A percentile compares a stretch with the other conserved stretches of the same genome.
These are phyloP conservation scores for Gadus chalcogrammus DNA, from an alignment of 2,113 vertebrate species.

Conservation along the genomic window DNA sequence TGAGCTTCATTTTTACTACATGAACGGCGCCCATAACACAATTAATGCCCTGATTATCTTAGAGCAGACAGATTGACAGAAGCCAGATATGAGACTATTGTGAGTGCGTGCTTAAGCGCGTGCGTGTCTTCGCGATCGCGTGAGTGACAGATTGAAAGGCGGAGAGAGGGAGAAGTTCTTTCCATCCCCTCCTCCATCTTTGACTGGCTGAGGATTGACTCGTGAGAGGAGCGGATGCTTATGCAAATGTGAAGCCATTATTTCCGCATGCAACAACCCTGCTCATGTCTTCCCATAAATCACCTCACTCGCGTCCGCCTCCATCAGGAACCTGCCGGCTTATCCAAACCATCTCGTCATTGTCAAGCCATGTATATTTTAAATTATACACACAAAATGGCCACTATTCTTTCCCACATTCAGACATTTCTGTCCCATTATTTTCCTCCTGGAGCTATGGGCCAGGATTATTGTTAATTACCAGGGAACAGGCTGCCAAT, in stretches of 20 bases:
- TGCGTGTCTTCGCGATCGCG: background rate
- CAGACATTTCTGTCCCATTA: constrained; percentile 40
- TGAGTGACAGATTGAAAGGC: background rate
- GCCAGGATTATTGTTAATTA: constrained; percentile 71
- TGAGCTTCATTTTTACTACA: constrained; percentile 53
- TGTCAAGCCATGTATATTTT: background rate
- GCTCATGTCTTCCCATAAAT: constrained; percentile 30
- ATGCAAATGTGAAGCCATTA: constrained; percentile 35
- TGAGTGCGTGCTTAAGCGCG: constrained; percentile 5
- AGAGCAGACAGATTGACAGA: constrained; percentile 26
- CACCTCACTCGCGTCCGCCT: constrained; percentile 32
- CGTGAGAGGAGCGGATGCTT: constrained; percentile 3
- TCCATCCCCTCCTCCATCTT: background rate
- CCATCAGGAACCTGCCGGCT: background rate
- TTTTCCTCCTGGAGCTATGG: constrained; percentile 35
- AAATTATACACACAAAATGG: background rate
- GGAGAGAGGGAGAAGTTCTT: background rate
- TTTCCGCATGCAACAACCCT: constrained; percentile 12
- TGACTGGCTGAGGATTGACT: background rate
- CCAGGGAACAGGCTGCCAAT: constrained; percentile 66
- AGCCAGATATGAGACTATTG: constrained; percentile 25
- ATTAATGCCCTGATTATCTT: constrained; percentile 56
- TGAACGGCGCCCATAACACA: constrained; percentile 42
- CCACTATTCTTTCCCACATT: background rate
- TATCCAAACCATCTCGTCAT: constrained; percentile 13